A percentile compares a stretch with the other conserved stretches of the same genome.
phyloP scores from a whole-genome alignment of 2,113 vertebrate genomes.

The Prunella fulvescens region DNA sequence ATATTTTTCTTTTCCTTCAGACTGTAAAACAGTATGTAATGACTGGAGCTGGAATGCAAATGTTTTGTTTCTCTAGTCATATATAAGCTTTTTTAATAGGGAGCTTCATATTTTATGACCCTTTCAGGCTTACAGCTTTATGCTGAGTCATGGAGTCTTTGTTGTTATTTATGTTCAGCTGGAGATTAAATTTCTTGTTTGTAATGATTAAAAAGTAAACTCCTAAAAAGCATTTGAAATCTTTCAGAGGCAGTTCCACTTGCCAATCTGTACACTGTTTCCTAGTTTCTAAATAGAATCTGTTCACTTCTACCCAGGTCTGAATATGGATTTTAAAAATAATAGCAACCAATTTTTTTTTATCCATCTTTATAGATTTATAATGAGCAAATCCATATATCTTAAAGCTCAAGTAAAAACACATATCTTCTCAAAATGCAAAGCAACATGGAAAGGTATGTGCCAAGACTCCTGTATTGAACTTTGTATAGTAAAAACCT shows the following conservation, averaged over 20 bases:
- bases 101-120: not conserved
- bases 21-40: not conserved
- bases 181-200: not conserved
- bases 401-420: not conserved
- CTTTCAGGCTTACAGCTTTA: not conserved
- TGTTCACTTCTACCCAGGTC: not conserved
- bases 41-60: not conserved
- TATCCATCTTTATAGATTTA: not conserved
- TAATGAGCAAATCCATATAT: not conserved
- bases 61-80: not conserved
- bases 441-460: not conserved
- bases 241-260: not conserved
- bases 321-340: not conserved
- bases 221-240: not conserved
- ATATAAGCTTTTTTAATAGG: not conserved
- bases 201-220: not conserved
- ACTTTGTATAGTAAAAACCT: not conserved
- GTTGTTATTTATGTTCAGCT: not conserved
- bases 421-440: not conserved
- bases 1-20: not conserved
- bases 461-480: not conserved
- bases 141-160: not conserved
- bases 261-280: not conserved
- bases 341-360: rapidly evolving
- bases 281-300: not conserved